Evolutionary conservation across 2,113 vertebrate species (phyloP).

Genomic region (Hassar affinis): DNA sequence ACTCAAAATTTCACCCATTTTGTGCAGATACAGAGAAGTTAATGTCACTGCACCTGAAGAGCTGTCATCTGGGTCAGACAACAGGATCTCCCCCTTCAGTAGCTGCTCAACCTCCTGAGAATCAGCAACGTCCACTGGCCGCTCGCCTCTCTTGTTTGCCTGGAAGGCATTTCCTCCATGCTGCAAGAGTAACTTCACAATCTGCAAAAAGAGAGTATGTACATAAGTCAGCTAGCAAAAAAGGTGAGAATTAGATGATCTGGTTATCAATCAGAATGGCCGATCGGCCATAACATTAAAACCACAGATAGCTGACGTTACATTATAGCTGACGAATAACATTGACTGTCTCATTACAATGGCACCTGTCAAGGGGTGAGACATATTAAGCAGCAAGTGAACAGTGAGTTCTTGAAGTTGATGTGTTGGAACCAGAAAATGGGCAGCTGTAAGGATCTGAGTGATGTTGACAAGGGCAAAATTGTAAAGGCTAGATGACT

Average conservation of each 20-base stretch:
- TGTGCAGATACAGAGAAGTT: not conserved
- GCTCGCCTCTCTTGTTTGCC: slow-evolving; percentile 93
- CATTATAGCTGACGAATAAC: no score
- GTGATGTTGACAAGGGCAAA: no score
- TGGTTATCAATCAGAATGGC: not conserved
- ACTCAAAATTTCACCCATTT: not conserved
- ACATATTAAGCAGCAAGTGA: no score
- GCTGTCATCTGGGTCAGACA: slow-evolving; percentile 91
- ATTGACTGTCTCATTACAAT: no score
- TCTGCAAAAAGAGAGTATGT: slow-evolving; percentile 68
- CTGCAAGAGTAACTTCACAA: slow-evolving; percentile 92
- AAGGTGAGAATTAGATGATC: not conserved
- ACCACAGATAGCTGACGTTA: no score
- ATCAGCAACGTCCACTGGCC: slow-evolving; percentile 95
- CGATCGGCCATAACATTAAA: no score
- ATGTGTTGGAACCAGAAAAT: no score
- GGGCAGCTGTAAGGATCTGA: no score
- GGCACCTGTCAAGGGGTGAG: no score
- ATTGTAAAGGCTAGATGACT: no score
- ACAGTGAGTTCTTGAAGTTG: no score
- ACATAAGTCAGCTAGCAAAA: not conserved
- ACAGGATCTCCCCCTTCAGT: slow-evolving; percentile 84
- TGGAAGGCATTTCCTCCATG: slow-evolving; percentile 96
- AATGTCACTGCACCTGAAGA: slow-evolving; percentile 79
- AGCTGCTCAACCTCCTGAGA: slow-evolving; percentile 92